A percentile compares a stretch with the other conserved stretches of the same genome.
Conservation (phyloP, 2,888 invertebrate genomes). For the Nephrocerus scutellatus region DNA sequence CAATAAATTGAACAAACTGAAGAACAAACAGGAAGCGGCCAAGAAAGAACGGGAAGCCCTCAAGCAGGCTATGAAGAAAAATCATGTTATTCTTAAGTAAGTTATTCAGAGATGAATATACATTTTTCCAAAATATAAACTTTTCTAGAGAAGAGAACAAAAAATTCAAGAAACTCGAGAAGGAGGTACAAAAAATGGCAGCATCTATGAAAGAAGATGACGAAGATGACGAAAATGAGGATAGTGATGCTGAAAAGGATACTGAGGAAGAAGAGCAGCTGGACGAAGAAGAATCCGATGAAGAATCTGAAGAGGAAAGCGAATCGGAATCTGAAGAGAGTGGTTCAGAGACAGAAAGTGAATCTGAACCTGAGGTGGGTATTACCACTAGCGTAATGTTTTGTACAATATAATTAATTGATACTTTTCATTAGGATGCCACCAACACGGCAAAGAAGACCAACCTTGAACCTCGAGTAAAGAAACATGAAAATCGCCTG, state of each 20-base stretch:
- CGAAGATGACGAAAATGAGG: constrained; percentile 63
- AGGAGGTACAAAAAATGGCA: constrained; percentile 88
- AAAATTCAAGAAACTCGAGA: constrained; percentile 74
- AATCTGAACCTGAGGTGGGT: constrained; percentile 58
- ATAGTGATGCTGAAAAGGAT: constrained; percentile 55
- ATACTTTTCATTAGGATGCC: constrained; percentile 55
- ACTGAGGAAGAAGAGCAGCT: constrained; percentile 49
- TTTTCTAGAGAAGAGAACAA: constrained; percentile 63
- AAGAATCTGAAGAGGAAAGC: constrained; percentile 38
- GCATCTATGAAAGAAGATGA: constrained; percentile 75
- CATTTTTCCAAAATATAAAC: neutral
- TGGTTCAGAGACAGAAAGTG: constrained; percentile 51
- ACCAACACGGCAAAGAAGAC: constrained; percentile 60
- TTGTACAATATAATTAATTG: constrained; percentile 3
- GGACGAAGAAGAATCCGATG: constrained; percentile 43
- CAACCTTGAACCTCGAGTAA: constrained; percentile 58
- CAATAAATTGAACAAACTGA: constrained; percentile 51
- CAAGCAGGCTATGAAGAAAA: constrained; percentile 73
- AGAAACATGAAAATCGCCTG: constrained; percentile 71
- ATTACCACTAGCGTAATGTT: neutral
- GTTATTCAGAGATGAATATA: constrained; percentile 11
- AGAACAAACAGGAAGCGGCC: constrained; percentile 63
- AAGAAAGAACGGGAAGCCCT: constrained; percentile 71
- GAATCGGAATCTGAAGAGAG: constrained; percentile 45
- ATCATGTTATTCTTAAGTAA: constrained; percentile 66